Conservation (phyloP, 2,797 vertebrate species). For the Schizopygopsis malacanthus region DNA sequence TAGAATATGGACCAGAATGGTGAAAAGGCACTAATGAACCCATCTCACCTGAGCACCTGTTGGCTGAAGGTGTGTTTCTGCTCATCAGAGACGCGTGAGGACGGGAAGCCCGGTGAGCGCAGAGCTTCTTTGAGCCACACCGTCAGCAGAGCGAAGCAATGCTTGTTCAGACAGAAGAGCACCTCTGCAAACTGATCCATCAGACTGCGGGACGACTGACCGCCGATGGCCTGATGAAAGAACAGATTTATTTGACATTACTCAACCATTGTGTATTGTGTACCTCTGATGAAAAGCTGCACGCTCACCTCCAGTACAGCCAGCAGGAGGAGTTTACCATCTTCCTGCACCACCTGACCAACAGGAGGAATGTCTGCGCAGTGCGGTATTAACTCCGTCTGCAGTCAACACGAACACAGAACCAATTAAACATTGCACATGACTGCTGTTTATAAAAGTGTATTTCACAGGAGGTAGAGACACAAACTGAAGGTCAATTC, state of each 20-base stretch:
- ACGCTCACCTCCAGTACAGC: slow-evolving; percentile 91
- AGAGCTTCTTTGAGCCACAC: slow-evolving; percentile 96
- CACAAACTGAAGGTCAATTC: background rate
- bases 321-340: slow-evolving; percentile 90
- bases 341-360: slow-evolving; percentile 90
- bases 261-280: background rate
- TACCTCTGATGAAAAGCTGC: background rate
- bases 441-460: background rate
- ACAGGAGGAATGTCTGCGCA: slow-evolving; percentile 90
- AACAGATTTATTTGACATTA: background rate
- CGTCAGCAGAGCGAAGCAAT: slow-evolving; percentile 92
- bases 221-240: slow-evolving; percentile 87
- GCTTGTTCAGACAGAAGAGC: slow-evolving; percentile 94
- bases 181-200: slow-evolving; percentile 99
- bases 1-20: background rate
- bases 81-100: slow-evolving; percentile 86
- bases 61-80: slow-evolving; percentile 97
- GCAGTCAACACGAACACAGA: slow-evolving; percentile 51
- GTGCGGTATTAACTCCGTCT: slow-evolving; percentile 95
- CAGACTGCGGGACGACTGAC: slow-evolving; percentile 92
- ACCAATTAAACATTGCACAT: background rate
- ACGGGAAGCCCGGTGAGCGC: slow-evolving; percentile 92
- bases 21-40: slow-evolving; percentile 20
- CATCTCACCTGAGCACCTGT: slow-evolving; percentile 92
- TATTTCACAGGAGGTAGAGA: background rate